A percentile compares a stretch with the other conserved stretches of the same genome.
phyloP scores from a whole-genome alignment of 2,888 invertebrate genomes.

The Mimachlamys varia region DNA sequence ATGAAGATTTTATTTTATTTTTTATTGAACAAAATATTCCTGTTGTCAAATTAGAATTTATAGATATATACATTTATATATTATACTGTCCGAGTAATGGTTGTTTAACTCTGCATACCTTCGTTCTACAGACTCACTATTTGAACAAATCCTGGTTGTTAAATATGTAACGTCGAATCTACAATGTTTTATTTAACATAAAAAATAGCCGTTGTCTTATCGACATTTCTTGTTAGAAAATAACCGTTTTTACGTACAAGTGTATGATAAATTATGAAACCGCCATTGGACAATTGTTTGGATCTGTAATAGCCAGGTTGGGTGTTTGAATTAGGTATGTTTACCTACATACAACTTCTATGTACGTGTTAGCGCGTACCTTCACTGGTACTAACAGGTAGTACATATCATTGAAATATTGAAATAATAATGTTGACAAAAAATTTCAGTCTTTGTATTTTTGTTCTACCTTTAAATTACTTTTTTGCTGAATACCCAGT shows the following conservation, averaged over 20 bases:
- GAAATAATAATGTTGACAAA: slow-evolving; percentile 31
- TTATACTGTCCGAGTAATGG: neutral
- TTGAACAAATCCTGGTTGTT: neutral
- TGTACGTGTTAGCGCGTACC: neutral
- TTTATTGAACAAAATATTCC: slow-evolving; percentile 31
- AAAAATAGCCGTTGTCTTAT: too few species aligned
- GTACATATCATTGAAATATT: slow-evolving; percentile 10
- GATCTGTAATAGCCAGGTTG: neutral
- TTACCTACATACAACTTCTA: neutral
- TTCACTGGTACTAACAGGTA: neutral
- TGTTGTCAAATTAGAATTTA: slow-evolving; percentile 28
- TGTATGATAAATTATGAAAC: neutral
- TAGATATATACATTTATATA: neutral
- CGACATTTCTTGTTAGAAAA: too few species aligned
- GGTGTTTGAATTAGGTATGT: neutral
- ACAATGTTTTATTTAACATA: neutral
- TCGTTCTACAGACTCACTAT: neutral
- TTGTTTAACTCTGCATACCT: neutral
- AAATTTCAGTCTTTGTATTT: slow-evolving; percentile 13
- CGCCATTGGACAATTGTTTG: neutral
- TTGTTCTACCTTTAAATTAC: neutral
- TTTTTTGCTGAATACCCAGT: neutral
- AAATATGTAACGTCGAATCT: neutral
- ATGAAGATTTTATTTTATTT: slow-evolving; percentile 36
- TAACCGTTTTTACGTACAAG: too few species aligned